A percentile compares a stretch with the other conserved stretches of the same genome.
These are phyloP conservation scores for Agriopis leucophaearia DNA, from an alignment of 2,888 invertebrate species.

Conservation along the genomic window DNA sequence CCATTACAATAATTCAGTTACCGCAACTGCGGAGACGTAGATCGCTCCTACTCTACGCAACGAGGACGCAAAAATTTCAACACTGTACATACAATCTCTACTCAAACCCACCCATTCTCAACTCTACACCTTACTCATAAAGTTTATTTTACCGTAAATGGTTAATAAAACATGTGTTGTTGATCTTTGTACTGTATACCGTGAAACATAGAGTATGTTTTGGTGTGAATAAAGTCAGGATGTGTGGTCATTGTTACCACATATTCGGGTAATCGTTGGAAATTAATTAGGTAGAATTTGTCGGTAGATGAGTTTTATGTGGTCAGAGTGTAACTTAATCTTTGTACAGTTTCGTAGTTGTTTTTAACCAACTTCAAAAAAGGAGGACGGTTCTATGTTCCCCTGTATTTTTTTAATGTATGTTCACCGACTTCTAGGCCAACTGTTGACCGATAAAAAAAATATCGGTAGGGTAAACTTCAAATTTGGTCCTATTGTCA, in stretches of 20 bases:
- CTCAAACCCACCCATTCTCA: neutral
- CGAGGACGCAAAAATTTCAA: slow-evolving; percentile 57
- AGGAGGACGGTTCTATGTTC: too few species aligned
- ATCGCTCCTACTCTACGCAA: slow-evolving; percentile 47
- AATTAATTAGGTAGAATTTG: slow-evolving; percentile 33
- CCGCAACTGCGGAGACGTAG: slow-evolving; percentile 40
- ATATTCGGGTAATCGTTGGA: slow-evolving; percentile 37
- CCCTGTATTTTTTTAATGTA: too few species aligned
- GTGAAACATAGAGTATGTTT: neutral
- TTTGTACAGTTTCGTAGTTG: neutral
- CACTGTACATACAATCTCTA: slow-evolving; percentile 44
- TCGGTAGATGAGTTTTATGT: slow-evolving; percentile 20
- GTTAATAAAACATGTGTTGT: neutral
- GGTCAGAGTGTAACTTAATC: slow-evolving; percentile 10
- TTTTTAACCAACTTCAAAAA: too few species aligned
- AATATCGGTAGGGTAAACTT: too few species aligned
- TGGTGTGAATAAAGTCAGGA: slow-evolving; percentile 12
- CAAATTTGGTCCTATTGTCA: too few species aligned
- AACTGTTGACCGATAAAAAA: too few species aligned
- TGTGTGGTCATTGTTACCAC: slow-evolving; percentile 41
- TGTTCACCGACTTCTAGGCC: too few species aligned
- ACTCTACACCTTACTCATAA: slow-evolving; percentile 25
- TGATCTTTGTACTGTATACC: slow-evolving; percentile 2
- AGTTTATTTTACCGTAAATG: slow-evolving; percentile 15
- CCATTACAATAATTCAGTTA: slow-evolving; percentile 41